A percentile compares a stretch with the other conserved stretches of the same genome.
Evolutionary conservation across 2,113 vertebrate species (phyloP).

Genomic region (Nannospalax galili): DNA sequence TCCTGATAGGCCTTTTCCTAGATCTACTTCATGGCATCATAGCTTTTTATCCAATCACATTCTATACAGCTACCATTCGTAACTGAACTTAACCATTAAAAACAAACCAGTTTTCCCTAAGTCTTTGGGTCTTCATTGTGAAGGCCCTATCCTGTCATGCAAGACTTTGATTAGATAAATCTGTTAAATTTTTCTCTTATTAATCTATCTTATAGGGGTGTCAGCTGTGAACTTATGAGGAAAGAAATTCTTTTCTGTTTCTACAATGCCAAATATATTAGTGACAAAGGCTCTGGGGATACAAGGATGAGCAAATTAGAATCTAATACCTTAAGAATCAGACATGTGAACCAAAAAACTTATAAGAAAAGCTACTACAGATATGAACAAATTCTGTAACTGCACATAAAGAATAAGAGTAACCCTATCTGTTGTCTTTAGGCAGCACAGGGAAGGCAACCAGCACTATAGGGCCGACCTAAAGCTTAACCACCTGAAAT

Average conservation of each 20-base stretch:
- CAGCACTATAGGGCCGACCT: not conserved
- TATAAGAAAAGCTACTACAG: not conserved
- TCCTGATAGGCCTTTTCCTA: not conserved
- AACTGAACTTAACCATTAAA: not conserved
- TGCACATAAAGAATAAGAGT: not conserved
- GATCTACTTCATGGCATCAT: not conserved
- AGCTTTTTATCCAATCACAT: not conserved
- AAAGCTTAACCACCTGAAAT: not conserved
- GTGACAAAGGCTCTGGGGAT: not conserved
- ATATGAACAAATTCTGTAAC: not conserved
- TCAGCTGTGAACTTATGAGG: not conserved
- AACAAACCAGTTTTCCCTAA: not conserved
- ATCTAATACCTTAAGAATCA: conserved; percentile 46
- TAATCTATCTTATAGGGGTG: not conserved
- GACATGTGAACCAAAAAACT: not conserved
- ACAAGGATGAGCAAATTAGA: conserved; percentile 27
- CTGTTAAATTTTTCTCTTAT: not conserved
- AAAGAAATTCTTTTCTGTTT: not conserved
- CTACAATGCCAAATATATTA: not conserved
- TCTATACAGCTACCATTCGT: not conserved
- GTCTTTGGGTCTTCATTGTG: not conserved
- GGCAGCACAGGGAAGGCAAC: not conserved
- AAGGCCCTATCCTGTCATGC: not conserved
- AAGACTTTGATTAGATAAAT: not conserved
- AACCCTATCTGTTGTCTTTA: not conserved